Evolutionary conservation across 1,140 invertebrate genomes (phyloP).

Genomic region (Macrosteles quadrilineatus): DNA sequence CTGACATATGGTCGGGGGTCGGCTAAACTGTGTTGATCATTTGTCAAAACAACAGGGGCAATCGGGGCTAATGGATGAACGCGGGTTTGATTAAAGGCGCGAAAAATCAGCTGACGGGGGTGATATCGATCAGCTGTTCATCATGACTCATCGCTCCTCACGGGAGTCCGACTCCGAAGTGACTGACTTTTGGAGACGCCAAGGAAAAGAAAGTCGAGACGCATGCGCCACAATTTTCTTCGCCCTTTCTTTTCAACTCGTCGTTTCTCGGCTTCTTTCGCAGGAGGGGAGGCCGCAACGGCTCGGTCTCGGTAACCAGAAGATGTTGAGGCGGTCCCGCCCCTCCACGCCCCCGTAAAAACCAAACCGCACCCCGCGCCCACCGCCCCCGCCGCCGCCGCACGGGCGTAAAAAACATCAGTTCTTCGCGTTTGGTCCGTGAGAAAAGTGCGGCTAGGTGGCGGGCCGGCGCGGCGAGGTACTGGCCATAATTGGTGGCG

Average conservation of each 20-base stretch:
- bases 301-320: conserved; percentile 30
- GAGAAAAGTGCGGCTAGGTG: conserved; percentile 20
- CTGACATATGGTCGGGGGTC: conserved; percentile 10
- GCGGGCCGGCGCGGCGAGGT: neutral
- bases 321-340: conserved; percentile 34
- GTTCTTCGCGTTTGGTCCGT: conserved; percentile 35
- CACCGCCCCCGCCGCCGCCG: conserved; percentile 39
- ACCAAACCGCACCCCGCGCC: conserved; percentile 40
- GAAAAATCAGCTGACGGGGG: conserved; percentile 8
- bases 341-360: conserved; percentile 33
- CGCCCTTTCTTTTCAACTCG: conserved; percentile 37
- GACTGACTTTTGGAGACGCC: conserved; percentile 7
- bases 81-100: conserved; percentile 21
- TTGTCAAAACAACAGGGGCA: conserved; percentile 9
- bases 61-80: conserved; percentile 12
- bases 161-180: neutral
- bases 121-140: too few species aligned
- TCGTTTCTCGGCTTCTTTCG: conserved; percentile 41
- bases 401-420: conserved; percentile 31
- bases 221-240: conserved; percentile 30
- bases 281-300: conserved; percentile 23
- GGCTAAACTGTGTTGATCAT: conserved; percentile 4
- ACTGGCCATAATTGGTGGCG: conserved; percentile 31
- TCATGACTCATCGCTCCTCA: too few species aligned
- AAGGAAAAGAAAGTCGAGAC: conserved; percentile 1